Evolutionary conservation across 1,140 invertebrate species (phyloP).

Genomic region (Mactra quadrangularis): DNA sequence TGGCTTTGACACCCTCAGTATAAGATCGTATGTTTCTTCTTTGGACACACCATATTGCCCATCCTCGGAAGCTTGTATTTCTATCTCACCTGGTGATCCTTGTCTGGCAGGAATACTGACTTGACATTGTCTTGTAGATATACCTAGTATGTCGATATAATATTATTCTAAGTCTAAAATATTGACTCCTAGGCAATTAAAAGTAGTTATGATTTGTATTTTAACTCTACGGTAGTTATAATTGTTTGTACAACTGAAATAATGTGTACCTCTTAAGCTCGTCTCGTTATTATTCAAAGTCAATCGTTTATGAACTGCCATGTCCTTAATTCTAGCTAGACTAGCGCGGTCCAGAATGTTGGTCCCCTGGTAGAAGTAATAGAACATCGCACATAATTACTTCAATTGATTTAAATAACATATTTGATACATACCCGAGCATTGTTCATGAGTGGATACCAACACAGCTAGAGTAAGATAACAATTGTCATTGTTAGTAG

Average conservation of each 20-base stretch:
- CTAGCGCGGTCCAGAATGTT: not conserved
- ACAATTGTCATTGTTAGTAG: not conserved
- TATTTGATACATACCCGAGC: not conserved
- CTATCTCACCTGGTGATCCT: not conserved
- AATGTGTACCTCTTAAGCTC: no score
- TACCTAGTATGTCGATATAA: not conserved
- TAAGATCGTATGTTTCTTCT: not conserved
- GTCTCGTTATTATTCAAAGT: no score
- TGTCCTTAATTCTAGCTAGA: not conserved
- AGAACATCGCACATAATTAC: not conserved
- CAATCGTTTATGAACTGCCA: no score
- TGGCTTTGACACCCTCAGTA: not conserved
- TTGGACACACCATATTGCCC: conserved; percentile 4
- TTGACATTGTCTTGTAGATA: conserved; percentile 8
- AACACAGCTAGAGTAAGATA: not conserved
- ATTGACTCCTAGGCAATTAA: not conserved
- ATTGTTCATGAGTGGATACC: not conserved
- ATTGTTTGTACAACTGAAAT: not conserved
- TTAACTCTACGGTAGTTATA: not conserved
- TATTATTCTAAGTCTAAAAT: not conserved
- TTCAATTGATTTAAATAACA: not conserved
- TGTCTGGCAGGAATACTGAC: not conserved
- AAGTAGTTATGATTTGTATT: not conserved
- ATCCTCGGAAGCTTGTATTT: conserved; percentile 16
- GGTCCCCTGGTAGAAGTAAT: not conserved